Evolutionary conservation across 2,888 invertebrate species (phyloP), one percentile per base, ranked within the genome.

Genomic region (Drymonia ruficornis): DNA sequence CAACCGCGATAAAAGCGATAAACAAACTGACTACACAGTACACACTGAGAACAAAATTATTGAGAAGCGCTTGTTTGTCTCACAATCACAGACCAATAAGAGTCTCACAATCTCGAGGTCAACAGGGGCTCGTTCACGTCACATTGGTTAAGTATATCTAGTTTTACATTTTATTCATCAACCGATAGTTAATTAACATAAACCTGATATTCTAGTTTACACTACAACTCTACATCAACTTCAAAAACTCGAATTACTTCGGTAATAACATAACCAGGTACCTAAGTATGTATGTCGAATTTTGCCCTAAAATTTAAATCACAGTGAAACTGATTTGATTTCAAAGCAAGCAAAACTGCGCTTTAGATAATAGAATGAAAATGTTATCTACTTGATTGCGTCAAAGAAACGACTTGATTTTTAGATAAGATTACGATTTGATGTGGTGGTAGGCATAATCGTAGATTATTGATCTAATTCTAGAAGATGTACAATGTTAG

Each of bases 41-140:
- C 3, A 2, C 31, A 34, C 11, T 34, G 36, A 36, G 36, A 36
- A 36, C 36, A 36, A 1, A 5, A 36, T n/a, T 36, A 36, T 36
- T 13, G 36, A 36, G 36, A 36, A 8, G 9, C 57, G 53, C 54
- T 80, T 77, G 74, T 76, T 77, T 78, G 70, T 72, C 65, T 72
- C 67, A 63, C 63, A 54, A 67, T 70, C 68, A n/a, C n/a, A n/a
- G n/a, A n/a, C n/a, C n/a, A n/a, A n/a, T n/a, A n/a, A n/a, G n/a
- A n/a, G 70, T 72, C 65, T 72, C 67, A 63, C 63, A 54, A 67
- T 70, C 68, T 66, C 81, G 74, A 83, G 83, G 83, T 78, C 78
- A 76, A 73, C 81, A 49, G 53, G 68, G 63, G 16, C 16, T 40
- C 40, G 40, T 16, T 16, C 16, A n/a, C n/a, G n/a, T n/a, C n/a